Evolutionary conservation across 2,797 vertebrate genomes (phyloP).

Genomic region (Saxicola maurus): DNA sequence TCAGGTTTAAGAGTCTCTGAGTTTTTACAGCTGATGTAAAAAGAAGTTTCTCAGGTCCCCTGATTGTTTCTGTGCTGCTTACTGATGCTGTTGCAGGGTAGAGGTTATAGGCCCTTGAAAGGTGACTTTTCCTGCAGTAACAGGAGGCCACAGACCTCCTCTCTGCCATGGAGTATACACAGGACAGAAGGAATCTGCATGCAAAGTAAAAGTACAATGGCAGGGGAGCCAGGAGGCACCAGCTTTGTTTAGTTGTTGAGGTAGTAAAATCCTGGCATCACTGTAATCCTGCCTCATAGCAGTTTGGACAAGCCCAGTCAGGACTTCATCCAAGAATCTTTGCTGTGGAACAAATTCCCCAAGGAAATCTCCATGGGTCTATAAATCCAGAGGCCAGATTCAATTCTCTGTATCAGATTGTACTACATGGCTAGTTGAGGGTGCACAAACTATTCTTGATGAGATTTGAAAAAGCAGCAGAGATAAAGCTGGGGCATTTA

Average conservation of each 20-base stretch:
- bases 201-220: not conserved
- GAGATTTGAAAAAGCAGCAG: not conserved
- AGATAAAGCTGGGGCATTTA: not conserved
- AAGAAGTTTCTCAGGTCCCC: not conserved
- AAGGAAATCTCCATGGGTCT: not conserved
- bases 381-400: not conserved
- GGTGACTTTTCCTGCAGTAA: not conserved
- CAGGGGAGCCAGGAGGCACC: not conserved
- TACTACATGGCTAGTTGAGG: not conserved
- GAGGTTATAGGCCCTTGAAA: not conserved
- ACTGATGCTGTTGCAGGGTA: not conserved
- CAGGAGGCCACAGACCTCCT: not conserved
- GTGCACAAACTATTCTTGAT: not conserved
- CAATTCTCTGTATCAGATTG: not conserved
- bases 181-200: not conserved
- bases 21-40: not conserved
- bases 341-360: not conserved
- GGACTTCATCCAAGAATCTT: not conserved
- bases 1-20: not conserved
- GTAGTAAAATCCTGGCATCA: not conserved
- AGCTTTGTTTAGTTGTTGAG: not conserved
- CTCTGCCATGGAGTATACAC: not conserved
- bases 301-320: not conserved
- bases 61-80: not conserved
- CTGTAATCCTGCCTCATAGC: not conserved